These are phyloP conservation scores for Tamandua tetradactyla DNA, from an alignment of 2,797 vertebrate genomes.

Conservation along the genomic window DNA sequence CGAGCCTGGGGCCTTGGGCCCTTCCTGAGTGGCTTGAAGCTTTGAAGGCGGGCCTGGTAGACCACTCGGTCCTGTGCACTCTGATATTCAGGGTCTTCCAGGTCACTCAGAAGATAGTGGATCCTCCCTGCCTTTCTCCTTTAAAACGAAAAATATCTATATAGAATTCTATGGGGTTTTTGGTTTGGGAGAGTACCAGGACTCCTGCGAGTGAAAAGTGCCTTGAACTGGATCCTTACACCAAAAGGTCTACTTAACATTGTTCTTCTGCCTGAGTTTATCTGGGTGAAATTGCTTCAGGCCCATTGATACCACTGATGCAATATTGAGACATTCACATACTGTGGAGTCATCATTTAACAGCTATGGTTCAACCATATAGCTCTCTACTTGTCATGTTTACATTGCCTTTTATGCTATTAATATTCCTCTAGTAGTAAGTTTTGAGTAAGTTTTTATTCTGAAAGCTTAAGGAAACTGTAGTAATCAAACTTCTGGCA, in stretches of 20 bases:
- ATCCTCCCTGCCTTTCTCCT: not conserved
- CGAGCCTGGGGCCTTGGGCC: not conserved
- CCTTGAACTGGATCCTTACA: not conserved
- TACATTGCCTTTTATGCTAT: not conserved
- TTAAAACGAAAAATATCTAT: not conserved
- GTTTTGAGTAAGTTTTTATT: conserved; percentile 33
- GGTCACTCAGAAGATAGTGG: not conserved
- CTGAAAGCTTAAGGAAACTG: conserved; percentile 47
- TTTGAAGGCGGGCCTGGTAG: not conserved
- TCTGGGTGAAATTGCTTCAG: not conserved
- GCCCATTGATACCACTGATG: not conserved
- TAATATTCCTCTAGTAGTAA: not conserved
- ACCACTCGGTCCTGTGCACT: not conserved
- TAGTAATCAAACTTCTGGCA: conserved; percentile 27
- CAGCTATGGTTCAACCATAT: not conserved
- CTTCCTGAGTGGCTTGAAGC: not conserved
- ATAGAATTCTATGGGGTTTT: not conserved
- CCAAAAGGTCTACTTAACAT: not conserved
- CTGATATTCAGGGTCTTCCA: not conserved
- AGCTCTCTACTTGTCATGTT: not conserved
- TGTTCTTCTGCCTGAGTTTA: not conserved
- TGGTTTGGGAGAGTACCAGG: not conserved
- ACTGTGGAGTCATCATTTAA: not conserved
- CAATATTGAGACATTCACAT: not conserved
- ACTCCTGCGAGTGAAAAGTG: not conserved